These are phyloP conservation scores for Habrosyne pyritoides DNA, from an alignment of 2,888 invertebrate species.

Conservation along the genomic window DNA sequence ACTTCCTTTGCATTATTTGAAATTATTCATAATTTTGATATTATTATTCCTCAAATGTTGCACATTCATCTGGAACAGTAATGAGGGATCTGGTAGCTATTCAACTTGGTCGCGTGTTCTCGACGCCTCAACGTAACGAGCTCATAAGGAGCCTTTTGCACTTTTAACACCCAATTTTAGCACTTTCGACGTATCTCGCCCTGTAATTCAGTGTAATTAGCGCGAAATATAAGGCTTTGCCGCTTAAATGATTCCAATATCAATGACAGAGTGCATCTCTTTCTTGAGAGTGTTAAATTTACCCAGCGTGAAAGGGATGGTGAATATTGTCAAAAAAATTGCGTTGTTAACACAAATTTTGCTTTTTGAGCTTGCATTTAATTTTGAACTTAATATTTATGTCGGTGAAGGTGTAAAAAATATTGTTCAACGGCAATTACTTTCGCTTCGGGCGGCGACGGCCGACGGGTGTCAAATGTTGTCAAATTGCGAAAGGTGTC, in stretches of 20 bases:
- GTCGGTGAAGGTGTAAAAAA: neutral
- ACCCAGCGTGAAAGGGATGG: neutral
- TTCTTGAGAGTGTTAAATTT: slow-evolving; percentile 23
- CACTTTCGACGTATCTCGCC: slow-evolving; percentile 55
- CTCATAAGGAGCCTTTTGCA: slow-evolving; percentile 32
- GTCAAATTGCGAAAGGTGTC: slow-evolving; percentile 9
- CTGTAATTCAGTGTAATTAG: slow-evolving; percentile 69
- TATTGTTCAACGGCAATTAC: slow-evolving; percentile 14
- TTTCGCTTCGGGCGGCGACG: slow-evolving; percentile 18
- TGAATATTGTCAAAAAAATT: neutral
- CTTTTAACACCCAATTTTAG: slow-evolving; percentile 75
- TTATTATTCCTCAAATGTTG: neutral
- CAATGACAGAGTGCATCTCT: slow-evolving; percentile 23
- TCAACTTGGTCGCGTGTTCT: slow-evolving; percentile 16
- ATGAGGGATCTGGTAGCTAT: slow-evolving; percentile 2
- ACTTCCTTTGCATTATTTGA: too few relatives aligned
- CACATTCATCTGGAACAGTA: neutral
- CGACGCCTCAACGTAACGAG: slow-evolving; percentile 11
- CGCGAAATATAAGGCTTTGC: slow-evolving; percentile 33
- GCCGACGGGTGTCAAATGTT: slow-evolving; percentile 3
- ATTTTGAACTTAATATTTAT: neutral
- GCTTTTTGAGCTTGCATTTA: neutral
- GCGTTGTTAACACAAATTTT: neutral
- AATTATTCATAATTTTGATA: neutral
- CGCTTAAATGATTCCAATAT: slow-evolving; percentile 33